Evolutionary conservation across 2,888 invertebrate genomes (phyloP).

Genomic region (Drosophila atripex): DNA sequence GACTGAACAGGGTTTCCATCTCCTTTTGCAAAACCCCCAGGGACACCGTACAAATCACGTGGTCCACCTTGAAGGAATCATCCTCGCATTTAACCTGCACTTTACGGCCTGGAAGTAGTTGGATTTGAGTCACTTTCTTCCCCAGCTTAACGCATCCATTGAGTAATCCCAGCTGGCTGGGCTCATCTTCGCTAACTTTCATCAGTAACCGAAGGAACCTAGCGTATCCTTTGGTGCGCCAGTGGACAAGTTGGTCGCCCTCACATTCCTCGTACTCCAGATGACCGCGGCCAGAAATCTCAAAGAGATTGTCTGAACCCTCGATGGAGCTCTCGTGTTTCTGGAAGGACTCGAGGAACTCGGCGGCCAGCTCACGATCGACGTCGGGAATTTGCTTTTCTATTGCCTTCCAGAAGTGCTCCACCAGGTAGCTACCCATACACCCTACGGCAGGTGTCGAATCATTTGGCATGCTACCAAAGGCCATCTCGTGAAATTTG

Average conservation of each 20-base stretch:
- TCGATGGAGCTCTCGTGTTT: conserved; percentile 35
- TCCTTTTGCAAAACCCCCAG: conserved; percentile 85
- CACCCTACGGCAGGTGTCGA: background rate
- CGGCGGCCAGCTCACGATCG: conserved; percentile 12
- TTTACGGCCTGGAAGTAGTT: conserved; percentile 39
- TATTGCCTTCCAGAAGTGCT: conserved; percentile 17
- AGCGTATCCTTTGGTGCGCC: conserved; percentile 25
- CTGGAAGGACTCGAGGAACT: conserved; percentile 19
- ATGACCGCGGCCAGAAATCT: conserved; percentile 28
- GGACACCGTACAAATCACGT: conserved; percentile 86
- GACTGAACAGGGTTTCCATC: conserved; percentile 81
- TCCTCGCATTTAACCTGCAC: conserved; percentile 67
- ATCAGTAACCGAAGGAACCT: conserved; percentile 29
- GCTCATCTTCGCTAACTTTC: conserved; percentile 9
- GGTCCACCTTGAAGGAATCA: conserved; percentile 84
- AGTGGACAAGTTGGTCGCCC: conserved; percentile 36
- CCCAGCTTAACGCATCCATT: conserved; percentile 69
- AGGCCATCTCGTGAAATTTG: background rate
- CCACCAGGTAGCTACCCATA: conserved; percentile 7
- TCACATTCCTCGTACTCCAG: conserved; percentile 20
- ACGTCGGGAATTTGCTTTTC: conserved; percentile 9
- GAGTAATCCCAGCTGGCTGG: conserved; percentile 58
- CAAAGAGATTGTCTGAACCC: conserved; percentile 29
- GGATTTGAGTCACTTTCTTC: conserved; percentile 56
- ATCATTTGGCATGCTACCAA: conserved; percentile 5